Evolutionary conservation across 2,113 vertebrate species (phyloP).

Genomic region (Corvus hawaiiensis): DNA sequence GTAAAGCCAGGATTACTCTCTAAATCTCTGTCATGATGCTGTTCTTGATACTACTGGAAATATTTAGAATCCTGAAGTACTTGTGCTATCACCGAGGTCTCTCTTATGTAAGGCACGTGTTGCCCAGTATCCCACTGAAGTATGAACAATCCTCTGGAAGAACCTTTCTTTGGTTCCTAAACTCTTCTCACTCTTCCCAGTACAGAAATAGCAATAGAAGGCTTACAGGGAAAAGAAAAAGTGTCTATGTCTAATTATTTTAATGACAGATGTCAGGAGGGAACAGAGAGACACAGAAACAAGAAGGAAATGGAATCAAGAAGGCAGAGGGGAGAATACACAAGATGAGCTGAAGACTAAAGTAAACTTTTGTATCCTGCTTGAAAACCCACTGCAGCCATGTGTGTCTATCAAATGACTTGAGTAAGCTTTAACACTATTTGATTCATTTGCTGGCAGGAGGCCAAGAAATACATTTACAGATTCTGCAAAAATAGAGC

Average conservation of each 20-base stretch:
- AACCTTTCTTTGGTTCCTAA: not conserved
- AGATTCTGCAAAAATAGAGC: not conserved
- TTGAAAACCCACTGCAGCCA: not conserved
- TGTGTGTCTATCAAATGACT: not conserved
- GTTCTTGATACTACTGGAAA: not conserved
- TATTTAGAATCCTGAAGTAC: not conserved
- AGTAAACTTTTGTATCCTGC: not conserved
- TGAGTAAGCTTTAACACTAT: not conserved
- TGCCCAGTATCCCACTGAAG: not conserved
- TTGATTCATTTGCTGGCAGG: not conserved
- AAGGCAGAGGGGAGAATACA: not conserved
- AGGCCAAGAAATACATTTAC: not conserved
- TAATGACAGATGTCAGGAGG: rapidly evolving
- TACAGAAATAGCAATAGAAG: not conserved
- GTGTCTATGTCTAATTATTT: not conserved
- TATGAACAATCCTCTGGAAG: not conserved
- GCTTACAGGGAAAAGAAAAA: not conserved
- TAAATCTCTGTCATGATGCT: not conserved
- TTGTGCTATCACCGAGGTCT: rapidly evolving
- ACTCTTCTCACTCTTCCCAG: not conserved
- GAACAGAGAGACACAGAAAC: not conserved
- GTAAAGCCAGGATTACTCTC: not conserved
- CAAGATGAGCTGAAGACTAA: not conserved
- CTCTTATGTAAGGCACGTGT: not conserved
- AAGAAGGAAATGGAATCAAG: not conserved